Percentiles rank a stretch among this genome's conserved stretches.
These are phyloP conservation scores for Pocota personata DNA, from an alignment of 2,888 invertebrate species.

Conservation along the genomic window DNA sequence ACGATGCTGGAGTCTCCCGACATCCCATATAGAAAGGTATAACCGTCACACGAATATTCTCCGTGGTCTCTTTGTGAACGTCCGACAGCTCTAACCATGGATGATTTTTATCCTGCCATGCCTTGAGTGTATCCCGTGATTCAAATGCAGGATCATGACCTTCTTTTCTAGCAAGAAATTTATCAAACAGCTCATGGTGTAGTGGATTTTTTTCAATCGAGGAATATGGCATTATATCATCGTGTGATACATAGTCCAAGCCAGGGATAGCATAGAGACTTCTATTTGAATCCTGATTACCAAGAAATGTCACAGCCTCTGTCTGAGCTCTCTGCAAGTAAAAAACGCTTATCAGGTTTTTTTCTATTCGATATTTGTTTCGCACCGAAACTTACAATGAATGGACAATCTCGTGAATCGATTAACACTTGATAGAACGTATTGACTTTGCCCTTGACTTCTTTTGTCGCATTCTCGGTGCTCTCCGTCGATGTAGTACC, in stretches of 20 bases:
- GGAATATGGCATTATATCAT: slow-evolving; percentile 97
- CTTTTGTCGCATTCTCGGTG: slow-evolving; percentile 86
- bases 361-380: not conserved
- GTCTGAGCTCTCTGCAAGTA: slow-evolving; percentile 93
- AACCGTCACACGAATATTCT: slow-evolving; percentile 94
- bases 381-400: slow-evolving; percentile 84
- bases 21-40: slow-evolving; percentile 99
- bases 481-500: slow-evolving; percentile 12
- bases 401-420: slow-evolving; percentile 97
- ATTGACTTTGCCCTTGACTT: slow-evolving; percentile 95
- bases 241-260: slow-evolving; percentile 98
- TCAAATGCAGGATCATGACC: slow-evolving; percentile 93
- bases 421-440: slow-evolving; percentile 99
- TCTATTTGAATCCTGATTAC: slow-evolving; percentile 97
- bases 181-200: slow-evolving; percentile 98
- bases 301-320: slow-evolving; percentile 98
- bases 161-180: slow-evolving; percentile 92
- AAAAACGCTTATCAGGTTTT: not conserved
- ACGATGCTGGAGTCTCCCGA: slow-evolving; percentile 94
- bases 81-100: slow-evolving; percentile 98
- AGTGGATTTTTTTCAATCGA: slow-evolving; percentile 93
- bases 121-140: slow-evolving; percentile 94
- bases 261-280: slow-evolving; percentile 98
- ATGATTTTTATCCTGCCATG: slow-evolving; percentile 99
- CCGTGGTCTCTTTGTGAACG: slow-evolving; percentile 98